Evolutionary conservation across 2,888 invertebrate genomes (phyloP), one percentile per base, ranked within the genome.

Genomic region (Cecidostiba fungosa): DNA sequence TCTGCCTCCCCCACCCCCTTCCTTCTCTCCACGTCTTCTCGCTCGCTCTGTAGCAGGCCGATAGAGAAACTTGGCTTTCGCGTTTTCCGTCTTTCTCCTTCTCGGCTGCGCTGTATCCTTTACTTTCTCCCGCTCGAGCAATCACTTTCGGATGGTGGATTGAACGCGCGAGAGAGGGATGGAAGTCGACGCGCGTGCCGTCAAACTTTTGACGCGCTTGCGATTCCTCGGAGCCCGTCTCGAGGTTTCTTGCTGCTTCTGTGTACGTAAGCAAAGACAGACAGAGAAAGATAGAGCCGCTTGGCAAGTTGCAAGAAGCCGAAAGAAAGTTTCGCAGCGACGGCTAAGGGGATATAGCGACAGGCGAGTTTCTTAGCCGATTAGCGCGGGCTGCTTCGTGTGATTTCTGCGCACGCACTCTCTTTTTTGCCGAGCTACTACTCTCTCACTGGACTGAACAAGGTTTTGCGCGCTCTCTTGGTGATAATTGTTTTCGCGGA

Each of bases 161-260:
- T 10, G 29, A 47, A 32, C 19, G 59, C 10, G 69, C 77, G 47
- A 83, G 73, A 85, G 69, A 73, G 66, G 73, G 77, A 82, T 73
- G 39, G 26, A 70, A 84, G 77, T 77, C 76, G 36, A 54, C 54
- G 50, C 85, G 82, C 82, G 82, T 74, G 85, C 82, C 79, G 62
- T 80, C 79, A 76, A 86, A 86, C 83, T 86, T 86, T 83, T 85
- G 74, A 82, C 77, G 85, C 77, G 77, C 83, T 77, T 70, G 82
- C 82, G 69, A 74, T 78, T 79, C 73, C 85, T 82, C 39, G 10
- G 62, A 47, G 54, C 29, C 26, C 59, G 26, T 62, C 39, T 59
- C 54, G 26, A 72, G 72, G 39, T 59, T 83, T 77, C 77, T 77
- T 50, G 62, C 2, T 54, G 47, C 16, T 36, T n/a, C 10, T 47